Evolutionary conservation across 1,140 invertebrate species (phyloP).

Genomic region (Bursaphelenchus mucronatus): DNA sequence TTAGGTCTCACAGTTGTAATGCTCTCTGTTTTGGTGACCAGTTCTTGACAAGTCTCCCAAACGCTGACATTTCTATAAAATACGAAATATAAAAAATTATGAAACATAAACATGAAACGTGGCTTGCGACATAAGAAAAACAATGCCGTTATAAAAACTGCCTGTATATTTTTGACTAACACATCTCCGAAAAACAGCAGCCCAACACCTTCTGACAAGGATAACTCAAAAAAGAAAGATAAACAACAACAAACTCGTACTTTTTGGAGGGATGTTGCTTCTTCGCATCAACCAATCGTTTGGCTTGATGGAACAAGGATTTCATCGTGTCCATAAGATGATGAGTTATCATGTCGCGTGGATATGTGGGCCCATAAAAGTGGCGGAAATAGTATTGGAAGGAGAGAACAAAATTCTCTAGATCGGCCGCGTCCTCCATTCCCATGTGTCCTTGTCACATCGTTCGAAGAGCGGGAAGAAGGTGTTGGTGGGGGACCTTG

Average conservation of each 20-base stretch:
- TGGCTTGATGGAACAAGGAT: background rate
- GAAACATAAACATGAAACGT: background rate
- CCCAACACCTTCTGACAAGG: too few species aligned
- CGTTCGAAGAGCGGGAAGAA: too few species aligned
- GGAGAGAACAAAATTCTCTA: constrained; percentile 8
- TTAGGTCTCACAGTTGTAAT: too few species aligned
- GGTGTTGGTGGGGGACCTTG: too few species aligned
- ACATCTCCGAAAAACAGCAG: too few species aligned
- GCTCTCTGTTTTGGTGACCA: background rate
- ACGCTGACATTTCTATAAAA: constrained; percentile 1
- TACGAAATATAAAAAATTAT: constrained; percentile 5
- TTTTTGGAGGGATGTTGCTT: background rate
- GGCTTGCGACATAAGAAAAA: background rate
- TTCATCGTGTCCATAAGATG: constrained; percentile 4
- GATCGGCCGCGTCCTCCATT: background rate
- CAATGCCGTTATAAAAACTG: too few species aligned
- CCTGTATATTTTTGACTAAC: too few species aligned
- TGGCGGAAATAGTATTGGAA: constrained; percentile 20
- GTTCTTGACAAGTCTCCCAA: constrained; percentile 17
- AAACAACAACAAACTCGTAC: too few species aligned
- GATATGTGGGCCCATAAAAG: constrained; percentile 9
- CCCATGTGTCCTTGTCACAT: too few species aligned
- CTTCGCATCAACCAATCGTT: background rate
- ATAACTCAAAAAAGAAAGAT: too few species aligned
- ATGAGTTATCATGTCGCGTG: constrained; percentile 8